Conservation (phyloP, 1,140 invertebrate species). For the Drosophila navojoa region DNA sequence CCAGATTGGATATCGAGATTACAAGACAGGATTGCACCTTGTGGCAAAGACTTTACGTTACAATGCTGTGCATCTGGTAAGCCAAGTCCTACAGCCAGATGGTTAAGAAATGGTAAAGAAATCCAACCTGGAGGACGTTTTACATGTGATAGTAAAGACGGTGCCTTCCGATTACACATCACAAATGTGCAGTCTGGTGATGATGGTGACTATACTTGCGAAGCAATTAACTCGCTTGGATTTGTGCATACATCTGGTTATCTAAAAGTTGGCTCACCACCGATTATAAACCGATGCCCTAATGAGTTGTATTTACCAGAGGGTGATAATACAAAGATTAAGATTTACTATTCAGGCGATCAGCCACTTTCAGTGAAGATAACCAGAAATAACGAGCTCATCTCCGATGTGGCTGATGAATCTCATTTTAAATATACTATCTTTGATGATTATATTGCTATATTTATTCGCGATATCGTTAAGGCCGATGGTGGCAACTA, state of each 20-base stretch:
- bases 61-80: slow-evolving; percentile 96
- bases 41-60: slow-evolving; percentile 93
- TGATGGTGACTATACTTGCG: slow-evolving; percentile 98
- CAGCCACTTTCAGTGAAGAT: slow-evolving; percentile 94
- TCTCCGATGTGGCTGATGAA: slow-evolving; percentile 87
- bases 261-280: slow-evolving; percentile 96
- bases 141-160: slow-evolving; percentile 90
- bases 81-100: slow-evolving; percentile 94
- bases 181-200: slow-evolving; percentile 95
- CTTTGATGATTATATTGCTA: slow-evolving; percentile 97
- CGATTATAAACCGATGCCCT: slow-evolving; percentile 96
- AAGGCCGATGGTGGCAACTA: slow-evolving; percentile 94
- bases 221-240: slow-evolving; percentile 96
- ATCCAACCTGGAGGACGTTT: slow-evolving; percentile 89
- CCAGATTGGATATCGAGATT: slow-evolving; percentile 96
- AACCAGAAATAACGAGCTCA: slow-evolving; percentile 90
- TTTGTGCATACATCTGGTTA: slow-evolving; percentile 93
- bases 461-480: slow-evolving; percentile 94
- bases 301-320: slow-evolving; percentile 95
- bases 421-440: slow-evolving; percentile 95
- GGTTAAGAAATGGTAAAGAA: slow-evolving; percentile 97
- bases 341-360: slow-evolving; percentile 96
- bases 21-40: slow-evolving; percentile 90
- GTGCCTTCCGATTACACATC: slow-evolving; percentile 94
- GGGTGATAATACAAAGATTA: slow-evolving; percentile 97